These are phyloP conservation scores for Gonatopus flavifemur DNA, from an alignment of 1,140 invertebrate genomes.

Conservation along the genomic window DNA sequence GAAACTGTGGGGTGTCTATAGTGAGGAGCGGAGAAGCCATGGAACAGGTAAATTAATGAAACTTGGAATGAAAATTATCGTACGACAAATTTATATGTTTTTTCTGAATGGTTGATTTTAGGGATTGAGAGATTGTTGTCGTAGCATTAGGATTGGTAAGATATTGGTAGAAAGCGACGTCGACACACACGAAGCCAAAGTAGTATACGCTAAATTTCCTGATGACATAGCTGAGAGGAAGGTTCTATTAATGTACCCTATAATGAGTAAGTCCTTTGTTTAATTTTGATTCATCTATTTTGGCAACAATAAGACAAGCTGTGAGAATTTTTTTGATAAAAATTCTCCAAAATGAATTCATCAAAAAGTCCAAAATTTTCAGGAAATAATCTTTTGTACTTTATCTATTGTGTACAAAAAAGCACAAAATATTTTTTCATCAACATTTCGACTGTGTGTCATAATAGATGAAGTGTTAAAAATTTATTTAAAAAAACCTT, in stretches of 20 bases:
- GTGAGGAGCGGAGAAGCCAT: slow-evolving; percentile 95
- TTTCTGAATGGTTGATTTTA: slow-evolving; percentile 48
- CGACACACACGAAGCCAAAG: slow-evolving; percentile 93
- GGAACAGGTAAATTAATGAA: slow-evolving; percentile 73
- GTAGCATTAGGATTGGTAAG: slow-evolving; percentile 96
- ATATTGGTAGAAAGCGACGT: slow-evolving; percentile 96
- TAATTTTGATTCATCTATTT: background rate
- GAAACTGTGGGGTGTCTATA: slow-evolving; percentile 98
- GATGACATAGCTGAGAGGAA: slow-evolving; percentile 89
- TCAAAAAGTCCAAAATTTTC: too few species aligned
- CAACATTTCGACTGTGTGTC: too few species aligned
- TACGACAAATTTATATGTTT: slow-evolving; percentile 9
- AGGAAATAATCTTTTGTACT: too few species aligned
- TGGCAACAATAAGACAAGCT: background rate
- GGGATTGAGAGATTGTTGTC: slow-evolving; percentile 94
- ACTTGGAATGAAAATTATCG: slow-evolving; percentile 5
- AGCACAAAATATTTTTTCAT: too few species aligned
- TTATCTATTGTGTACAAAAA: too few species aligned
- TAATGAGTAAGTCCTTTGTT: slow-evolving; percentile 79
- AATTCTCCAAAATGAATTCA: too few species aligned
- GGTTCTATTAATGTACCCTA: slow-evolving; percentile 97
- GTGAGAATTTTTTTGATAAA: background rate
- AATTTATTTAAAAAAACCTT: too few species aligned
- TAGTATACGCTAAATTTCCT: slow-evolving; percentile 97
- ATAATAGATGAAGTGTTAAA: too few species aligned